Percentiles rank a stretch among this genome's conserved stretches.
Evolutionary conservation across 2,888 invertebrate species (phyloP).

Genomic region (Augiades crinisus): DNA sequence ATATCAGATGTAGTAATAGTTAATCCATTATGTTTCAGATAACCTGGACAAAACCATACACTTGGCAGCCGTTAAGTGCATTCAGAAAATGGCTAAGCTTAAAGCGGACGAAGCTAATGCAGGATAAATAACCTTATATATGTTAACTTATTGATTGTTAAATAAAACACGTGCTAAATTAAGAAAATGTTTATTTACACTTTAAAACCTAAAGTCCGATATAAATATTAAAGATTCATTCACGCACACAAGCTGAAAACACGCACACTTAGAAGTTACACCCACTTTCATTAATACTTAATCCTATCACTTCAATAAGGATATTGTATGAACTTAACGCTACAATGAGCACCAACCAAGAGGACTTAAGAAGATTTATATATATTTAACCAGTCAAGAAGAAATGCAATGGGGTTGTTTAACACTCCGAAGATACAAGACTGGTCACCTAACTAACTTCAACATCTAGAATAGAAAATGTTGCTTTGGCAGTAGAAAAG

Average conservation of each 20-base stretch:
- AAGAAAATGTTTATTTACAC: conserved; percentile 66
- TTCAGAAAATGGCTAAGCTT: conserved; percentile 78
- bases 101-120: conserved; percentile 55
- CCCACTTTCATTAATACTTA: conserved; percentile 29
- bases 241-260: conserved; percentile 32
- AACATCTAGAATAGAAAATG: conserved; percentile 31
- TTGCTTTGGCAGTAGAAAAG: conserved; percentile 70
- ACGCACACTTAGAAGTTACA: conserved; percentile 30
- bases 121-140: conserved; percentile 43
- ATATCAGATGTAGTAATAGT: too few species aligned
- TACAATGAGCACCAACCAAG: conserved; percentile 53
- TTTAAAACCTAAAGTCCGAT: conserved; percentile 57
- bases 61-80: conserved; percentile 87
- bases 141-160: conserved; percentile 5
- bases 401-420: conserved; percentile 32
- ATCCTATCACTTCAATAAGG: conserved; percentile 26
- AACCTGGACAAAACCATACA: conserved; percentile 89
- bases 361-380: conserved; percentile 27
- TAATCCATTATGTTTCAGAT: too few species aligned
- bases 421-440: conserved; percentile 13
- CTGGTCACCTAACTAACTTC: conserved; percentile 14
- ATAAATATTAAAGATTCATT: conserved; percentile 52
- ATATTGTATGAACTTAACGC: conserved; percentile 38
- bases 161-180: conserved; percentile 42
- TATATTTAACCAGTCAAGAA: conserved; percentile 25